These are phyloP conservation scores for Epiblema foenella DNA, from an alignment of 2,888 invertebrate genomes.

Conservation along the genomic window DNA sequence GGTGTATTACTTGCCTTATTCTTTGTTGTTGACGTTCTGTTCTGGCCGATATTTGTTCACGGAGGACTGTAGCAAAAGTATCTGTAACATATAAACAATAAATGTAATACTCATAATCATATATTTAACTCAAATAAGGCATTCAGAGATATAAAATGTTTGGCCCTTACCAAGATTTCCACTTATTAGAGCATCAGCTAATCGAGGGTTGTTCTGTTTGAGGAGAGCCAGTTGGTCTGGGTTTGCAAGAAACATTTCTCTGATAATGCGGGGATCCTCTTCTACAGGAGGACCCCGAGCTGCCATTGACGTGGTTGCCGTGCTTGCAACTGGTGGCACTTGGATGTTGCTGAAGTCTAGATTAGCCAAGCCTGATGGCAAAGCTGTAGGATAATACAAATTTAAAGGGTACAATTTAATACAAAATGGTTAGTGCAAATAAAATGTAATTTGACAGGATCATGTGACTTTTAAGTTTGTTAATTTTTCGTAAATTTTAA, in stretches of 20 bases:
- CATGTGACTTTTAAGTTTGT: background rate
- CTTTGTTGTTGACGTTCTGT: conserved; percentile 93
- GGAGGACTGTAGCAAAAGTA: conserved; percentile 90
- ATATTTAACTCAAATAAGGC: background rate
- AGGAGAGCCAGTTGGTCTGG: conserved; percentile 95
- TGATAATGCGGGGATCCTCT: conserved; percentile 93
- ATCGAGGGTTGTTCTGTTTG: conserved; percentile 95
- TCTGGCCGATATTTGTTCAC: conserved; percentile 92
- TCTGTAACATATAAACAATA: conserved; percentile 80
- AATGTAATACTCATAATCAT: background rate
- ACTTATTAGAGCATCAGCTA: conserved; percentile 95
- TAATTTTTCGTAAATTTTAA: conserved; percentile 19
- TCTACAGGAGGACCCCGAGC: conserved; percentile 80
- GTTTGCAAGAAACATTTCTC: conserved; percentile 94
- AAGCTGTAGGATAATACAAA: conserved; percentile 63
- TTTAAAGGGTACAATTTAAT: conserved; percentile 45
- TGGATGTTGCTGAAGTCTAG: conserved; percentile 95
- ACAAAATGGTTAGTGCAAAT: conserved; percentile 3
- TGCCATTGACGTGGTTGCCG: conserved; percentile 70
- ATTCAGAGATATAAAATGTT: background rate
- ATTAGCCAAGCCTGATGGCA: conserved; percentile 81
- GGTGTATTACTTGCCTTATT: conserved; percentile 69
- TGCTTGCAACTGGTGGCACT: conserved; percentile 85
- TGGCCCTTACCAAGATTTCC: conserved; percentile 89
- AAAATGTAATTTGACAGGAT: conserved; percentile 29